Percentiles rank a stretch among this genome's conserved stretches.
These are phyloP conservation scores for Strix occidentalis DNA, from an alignment of 2,797 vertebrate genomes.

Conservation along the genomic window DNA sequence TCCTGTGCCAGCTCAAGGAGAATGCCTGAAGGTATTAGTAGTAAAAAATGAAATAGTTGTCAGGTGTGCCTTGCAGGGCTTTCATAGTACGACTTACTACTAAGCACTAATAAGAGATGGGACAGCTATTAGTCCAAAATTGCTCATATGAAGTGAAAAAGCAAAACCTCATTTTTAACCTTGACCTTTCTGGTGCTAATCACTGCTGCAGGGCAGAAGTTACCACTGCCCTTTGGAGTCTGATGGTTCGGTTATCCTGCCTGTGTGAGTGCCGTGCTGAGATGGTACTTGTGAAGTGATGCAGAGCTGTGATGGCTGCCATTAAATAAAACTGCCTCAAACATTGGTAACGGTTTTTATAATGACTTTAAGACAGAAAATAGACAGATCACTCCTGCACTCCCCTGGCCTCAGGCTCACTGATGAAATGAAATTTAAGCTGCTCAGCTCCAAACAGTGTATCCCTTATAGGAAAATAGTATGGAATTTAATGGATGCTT, in stretches of 20 bases:
- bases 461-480: not conserved
- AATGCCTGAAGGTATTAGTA: not conserved
- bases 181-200: slow-evolving; percentile 45
- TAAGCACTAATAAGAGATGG: not conserved
- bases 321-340: slow-evolving; percentile 21
- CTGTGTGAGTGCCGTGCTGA: not conserved
- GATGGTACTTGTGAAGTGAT: not conserved
- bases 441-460: not conserved
- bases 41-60: not conserved
- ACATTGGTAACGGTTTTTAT: not conserved
- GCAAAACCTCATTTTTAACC: slow-evolving; percentile 50
- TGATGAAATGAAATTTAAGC: slow-evolving; percentile 24
- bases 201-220: not conserved
- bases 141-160: slow-evolving; percentile 20
- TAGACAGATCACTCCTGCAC: not conserved
- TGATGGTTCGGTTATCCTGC: not conserved
- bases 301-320: slow-evolving; percentile 5
- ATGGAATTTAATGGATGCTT: not conserved
- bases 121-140: slow-evolving; percentile 47
- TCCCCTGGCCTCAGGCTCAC: not conserved
- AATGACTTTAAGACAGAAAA: slow-evolving; percentile 12
- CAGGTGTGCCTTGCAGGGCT: not conserved
- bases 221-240: slow-evolving; percentile 3
- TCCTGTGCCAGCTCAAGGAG: not conserved
- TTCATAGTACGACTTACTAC: not conserved